Evolutionary conservation across 2,113 vertebrate genomes (phyloP).

Genomic region (Ramphastos sulfuratus): DNA sequence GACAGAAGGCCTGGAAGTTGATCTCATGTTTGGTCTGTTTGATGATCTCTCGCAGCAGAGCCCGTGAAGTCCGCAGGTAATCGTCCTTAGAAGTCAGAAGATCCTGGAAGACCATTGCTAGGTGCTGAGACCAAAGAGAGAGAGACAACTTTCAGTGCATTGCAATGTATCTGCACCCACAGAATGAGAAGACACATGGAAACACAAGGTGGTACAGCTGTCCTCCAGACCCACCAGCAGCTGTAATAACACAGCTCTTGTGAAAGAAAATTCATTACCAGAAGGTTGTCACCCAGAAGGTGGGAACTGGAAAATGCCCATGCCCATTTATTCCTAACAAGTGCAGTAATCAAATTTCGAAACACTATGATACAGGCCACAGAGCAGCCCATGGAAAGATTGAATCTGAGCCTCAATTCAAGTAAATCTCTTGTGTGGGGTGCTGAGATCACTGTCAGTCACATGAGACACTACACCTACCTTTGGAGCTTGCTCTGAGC

Average conservation of each 20-base stretch:
- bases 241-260: accelerated
- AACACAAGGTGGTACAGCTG: not conserved
- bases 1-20: slow-evolving; percentile 97
- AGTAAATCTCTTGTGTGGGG: accelerated
- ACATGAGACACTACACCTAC: slow-evolving; percentile 60
- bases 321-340: not conserved
- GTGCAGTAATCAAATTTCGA: not conserved
- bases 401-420: not conserved
- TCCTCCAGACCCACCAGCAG: not conserved
- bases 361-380: not conserved
- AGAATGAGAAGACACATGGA: not conserved
- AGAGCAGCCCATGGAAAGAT: not conserved
- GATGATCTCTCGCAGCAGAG: slow-evolving; percentile 94
- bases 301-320: not conserved
- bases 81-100: slow-evolving; percentile 95
- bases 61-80: slow-evolving; percentile 91
- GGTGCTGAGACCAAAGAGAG: slow-evolving; percentile 77
- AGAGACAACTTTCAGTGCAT: not conserved
- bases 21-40: slow-evolving; percentile 99
- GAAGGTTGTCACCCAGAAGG: not conserved
- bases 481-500: slow-evolving; percentile 94
- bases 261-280: not conserved
- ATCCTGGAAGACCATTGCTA: slow-evolving; percentile 99
- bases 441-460: not conserved
- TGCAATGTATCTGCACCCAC: not conserved